Percentiles rank a stretch among this genome's conserved stretches.
phyloP scores from a whole-genome alignment of 1,140 invertebrate species.

The Pogonomyrmex barbatus region DNA sequence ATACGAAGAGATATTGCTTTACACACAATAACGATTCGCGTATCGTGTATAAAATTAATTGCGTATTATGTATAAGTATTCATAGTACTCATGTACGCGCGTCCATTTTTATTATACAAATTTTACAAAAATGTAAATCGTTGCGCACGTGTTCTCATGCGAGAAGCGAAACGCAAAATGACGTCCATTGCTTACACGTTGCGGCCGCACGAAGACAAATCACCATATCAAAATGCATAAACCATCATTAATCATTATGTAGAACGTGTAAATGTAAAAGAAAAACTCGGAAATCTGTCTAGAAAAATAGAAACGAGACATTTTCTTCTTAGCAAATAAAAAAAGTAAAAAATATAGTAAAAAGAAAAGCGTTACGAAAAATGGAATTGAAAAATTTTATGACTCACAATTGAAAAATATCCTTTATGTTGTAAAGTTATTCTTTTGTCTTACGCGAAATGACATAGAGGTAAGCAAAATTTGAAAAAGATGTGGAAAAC shows the following conservation, averaged over 20 bases:
- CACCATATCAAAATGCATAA: neutral
- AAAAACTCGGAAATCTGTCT: conserved; percentile 18
- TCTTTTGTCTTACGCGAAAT: neutral
- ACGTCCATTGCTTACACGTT: neutral
- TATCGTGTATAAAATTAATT: conserved; percentile 48
- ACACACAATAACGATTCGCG: neutral
- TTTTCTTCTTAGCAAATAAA: neutral
- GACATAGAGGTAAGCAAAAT: neutral
- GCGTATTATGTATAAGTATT: neutral
- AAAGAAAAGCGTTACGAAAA: neutral
- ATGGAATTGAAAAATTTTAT: neutral
- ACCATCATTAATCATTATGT: neutral
- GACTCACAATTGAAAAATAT: neutral
- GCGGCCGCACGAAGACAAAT: neutral
- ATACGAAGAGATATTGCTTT: neutral
- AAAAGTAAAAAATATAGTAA: neutral
- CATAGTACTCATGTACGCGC: conserved; percentile 1
- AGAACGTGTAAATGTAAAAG: conserved; percentile 28
- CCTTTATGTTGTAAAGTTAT: neutral
- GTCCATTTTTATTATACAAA: conserved; percentile 69
- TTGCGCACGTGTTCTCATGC: conserved; percentile 11
- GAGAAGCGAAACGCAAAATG: neutral
- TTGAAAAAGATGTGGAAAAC: neutral
- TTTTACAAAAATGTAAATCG: conserved; percentile 70
- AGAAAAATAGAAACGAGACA: neutral